A percentile compares a stretch with the other conserved stretches of the same genome.
Conservation (phyloP, 2,888 invertebrate species). For the Leptopterna dolabrata region DNA sequence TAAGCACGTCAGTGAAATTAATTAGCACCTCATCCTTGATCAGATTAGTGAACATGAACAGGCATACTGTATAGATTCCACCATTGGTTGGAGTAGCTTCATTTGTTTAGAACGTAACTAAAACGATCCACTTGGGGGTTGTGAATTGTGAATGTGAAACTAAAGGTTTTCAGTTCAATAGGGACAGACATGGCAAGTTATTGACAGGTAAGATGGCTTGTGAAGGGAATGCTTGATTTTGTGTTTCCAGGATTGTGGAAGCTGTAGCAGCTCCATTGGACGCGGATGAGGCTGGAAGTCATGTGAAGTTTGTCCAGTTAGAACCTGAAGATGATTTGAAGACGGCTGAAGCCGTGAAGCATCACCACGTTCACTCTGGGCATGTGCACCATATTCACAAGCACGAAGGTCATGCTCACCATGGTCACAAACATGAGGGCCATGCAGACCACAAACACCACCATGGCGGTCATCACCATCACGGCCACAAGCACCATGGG, state of each 20-base stretch:
- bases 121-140: no score
- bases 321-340: conserved; percentile 59
- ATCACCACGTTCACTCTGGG: conserved; percentile 61
- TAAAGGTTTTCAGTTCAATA: no score
- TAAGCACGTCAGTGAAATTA: background rate
- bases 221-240: background rate
- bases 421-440: conserved; percentile 62
- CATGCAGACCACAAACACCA: conserved; percentile 61
- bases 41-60: no score
- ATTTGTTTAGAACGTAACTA: no score
- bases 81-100: no score
- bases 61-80: no score
- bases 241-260: conserved; percentile 27
- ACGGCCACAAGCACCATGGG: conserved; percentile 64
- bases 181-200: background rate
- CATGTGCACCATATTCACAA: conserved; percentile 62
- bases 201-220: background rate
- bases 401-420: conserved; percentile 61
- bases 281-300: conserved; percentile 26
- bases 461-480: conserved; percentile 61
- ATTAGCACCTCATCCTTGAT: no score
- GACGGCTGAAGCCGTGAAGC: conserved; percentile 61
- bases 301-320: conserved; percentile 27
- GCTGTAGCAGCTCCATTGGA: conserved; percentile 25
- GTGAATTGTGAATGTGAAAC: no score